phyloP scores from a whole-genome alignment of 1,140 invertebrate species.

The Caenorhabditis latens region DNA sequence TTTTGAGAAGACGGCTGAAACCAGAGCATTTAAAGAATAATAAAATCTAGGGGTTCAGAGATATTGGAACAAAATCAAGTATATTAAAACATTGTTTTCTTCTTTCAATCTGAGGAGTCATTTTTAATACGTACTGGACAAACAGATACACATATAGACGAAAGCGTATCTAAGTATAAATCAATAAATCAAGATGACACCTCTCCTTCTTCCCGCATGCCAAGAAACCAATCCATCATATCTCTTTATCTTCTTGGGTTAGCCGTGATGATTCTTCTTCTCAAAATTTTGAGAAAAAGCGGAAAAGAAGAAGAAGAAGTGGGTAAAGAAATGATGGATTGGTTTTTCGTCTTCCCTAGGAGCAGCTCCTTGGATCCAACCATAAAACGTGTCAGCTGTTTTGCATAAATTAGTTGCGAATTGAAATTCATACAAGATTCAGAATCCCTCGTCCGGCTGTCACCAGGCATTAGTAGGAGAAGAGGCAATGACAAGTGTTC shows the following conservation, averaged over 20 bases:
- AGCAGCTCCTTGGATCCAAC: neutral
- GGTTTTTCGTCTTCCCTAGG: neutral
- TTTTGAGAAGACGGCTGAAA: too few species aligned
- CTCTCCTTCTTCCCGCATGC: neutral
- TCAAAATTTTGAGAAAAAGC: neutral
- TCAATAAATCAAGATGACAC: conserved; percentile 47
- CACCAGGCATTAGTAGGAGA: conserved; percentile 4
- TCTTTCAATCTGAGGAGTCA: too few species aligned
- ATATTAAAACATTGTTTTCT: too few species aligned
- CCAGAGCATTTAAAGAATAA: too few species aligned
- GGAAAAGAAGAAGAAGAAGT: neutral
- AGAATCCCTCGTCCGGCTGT: neutral
- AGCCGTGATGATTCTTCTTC: neutral
- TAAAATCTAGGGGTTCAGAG: too few species aligned
- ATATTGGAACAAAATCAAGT: too few species aligned
- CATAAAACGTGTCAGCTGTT: conserved; percentile 46
- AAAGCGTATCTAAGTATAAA: too few species aligned
- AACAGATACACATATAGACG: neutral
- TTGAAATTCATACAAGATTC: conserved; percentile 33
- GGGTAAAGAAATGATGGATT: conserved; percentile 53
- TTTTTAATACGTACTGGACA: neutral
- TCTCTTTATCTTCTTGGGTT: conserved; percentile 31
- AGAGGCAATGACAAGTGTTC: conserved; percentile 18
- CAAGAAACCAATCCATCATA: conserved; percentile 39
- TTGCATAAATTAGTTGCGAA: conserved; percentile 54